A percentile compares a stretch with the other conserved stretches of the same genome.
Evolutionary conservation across 1,140 invertebrate genomes (phyloP).

Genomic region (Cydia fagiglandana): DNA sequence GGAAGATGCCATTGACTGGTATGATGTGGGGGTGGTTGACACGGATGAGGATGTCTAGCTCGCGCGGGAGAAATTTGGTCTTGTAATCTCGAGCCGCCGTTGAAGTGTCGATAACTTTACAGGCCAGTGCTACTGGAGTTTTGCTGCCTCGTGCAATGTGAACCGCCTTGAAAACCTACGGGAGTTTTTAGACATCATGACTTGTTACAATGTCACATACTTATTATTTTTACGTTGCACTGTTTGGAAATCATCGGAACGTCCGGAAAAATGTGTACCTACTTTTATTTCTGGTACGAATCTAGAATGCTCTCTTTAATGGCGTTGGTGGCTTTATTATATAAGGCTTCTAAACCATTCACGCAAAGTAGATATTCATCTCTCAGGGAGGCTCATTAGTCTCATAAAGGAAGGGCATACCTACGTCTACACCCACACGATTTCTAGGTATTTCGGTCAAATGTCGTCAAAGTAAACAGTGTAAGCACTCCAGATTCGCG

Average conservation of each 20-base stretch:
- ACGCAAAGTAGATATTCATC: no score
- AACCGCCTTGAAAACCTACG: slow-evolving; percentile 81
- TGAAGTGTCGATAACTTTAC: slow-evolving; percentile 87
- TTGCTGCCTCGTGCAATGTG: slow-evolving; percentile 74
- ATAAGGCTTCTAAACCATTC: not conserved
- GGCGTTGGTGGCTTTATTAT: not conserved
- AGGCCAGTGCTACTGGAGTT: slow-evolving; percentile 77
- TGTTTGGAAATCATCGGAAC: no score
- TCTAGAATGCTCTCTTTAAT: not conserved
- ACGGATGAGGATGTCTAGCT: slow-evolving; percentile 84
- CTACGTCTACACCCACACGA: no score
- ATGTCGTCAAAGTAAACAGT: no score
- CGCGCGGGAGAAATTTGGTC: slow-evolving; percentile 86
- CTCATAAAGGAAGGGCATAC: no score
- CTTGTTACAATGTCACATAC: not conserved
- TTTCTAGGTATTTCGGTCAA: no score
- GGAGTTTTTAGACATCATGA: not conserved
- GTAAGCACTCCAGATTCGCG: not conserved
- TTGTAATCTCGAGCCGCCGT: slow-evolving; percentile 86
- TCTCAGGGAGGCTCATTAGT: no score
- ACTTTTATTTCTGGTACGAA: not conserved
- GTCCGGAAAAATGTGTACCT: no score
- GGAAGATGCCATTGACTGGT: slow-evolving; percentile 84
- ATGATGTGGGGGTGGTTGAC: slow-evolving; percentile 87
- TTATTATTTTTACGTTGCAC: not conserved